These are phyloP conservation scores for Papilio helenus DNA, from an alignment of 1,140 invertebrate species.

Conservation along the genomic window DNA sequence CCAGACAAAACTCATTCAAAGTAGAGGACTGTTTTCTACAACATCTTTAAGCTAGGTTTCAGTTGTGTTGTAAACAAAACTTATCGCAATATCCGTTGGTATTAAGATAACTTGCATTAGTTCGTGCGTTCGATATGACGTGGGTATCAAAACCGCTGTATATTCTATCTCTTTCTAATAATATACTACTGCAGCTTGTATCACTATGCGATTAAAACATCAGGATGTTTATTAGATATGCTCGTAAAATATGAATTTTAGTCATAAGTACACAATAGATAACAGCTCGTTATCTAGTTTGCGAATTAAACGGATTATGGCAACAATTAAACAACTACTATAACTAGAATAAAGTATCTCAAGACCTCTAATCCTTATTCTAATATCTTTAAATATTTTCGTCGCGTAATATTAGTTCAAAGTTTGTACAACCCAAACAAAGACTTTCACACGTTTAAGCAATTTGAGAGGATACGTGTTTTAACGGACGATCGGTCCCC, in stretches of 20 bases:
- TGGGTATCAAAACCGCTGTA: background rate
- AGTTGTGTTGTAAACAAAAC: background rate
- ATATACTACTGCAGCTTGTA: background rate
- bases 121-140: background rate
- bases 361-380: background rate
- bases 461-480: conserved; percentile 68
- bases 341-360: too few relatives aligned
- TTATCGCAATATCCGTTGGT: background rate
- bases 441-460: conserved; percentile 52
- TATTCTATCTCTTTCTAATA: background rate
- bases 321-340: too few relatives aligned
- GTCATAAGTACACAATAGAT: background rate
- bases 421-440: conserved; percentile 46
- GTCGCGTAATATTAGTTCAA: background rate
- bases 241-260: background rate
- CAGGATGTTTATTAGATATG: background rate
- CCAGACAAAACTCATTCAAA: too few relatives aligned
- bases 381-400: too few relatives aligned
- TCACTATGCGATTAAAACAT: background rate
- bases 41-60: too few relatives aligned
- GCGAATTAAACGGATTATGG: background rate
- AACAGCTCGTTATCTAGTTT: background rate
- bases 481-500: conserved; percentile 69
- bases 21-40: too few relatives aligned
- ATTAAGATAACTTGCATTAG: background rate